Evolutionary conservation across 1,140 invertebrate species (phyloP).

Genomic region (Trypoxylus dichotomus): DNA sequence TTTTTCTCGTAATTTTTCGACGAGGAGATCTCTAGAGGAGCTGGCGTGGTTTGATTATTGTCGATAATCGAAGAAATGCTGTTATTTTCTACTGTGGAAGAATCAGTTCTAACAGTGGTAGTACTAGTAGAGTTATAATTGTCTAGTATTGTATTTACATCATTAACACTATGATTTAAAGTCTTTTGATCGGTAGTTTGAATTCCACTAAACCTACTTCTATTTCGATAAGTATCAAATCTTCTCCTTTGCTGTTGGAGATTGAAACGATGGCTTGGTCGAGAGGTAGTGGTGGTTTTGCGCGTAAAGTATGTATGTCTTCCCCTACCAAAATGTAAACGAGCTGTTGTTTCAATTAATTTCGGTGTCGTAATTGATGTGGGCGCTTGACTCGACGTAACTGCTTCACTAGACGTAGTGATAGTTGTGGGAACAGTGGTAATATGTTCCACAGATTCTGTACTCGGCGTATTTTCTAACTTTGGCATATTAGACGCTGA

Average conservation of each 20-base stretch:
- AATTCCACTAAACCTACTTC: background rate
- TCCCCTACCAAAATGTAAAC: background rate
- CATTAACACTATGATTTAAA: background rate
- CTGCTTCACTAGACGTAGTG: constrained; percentile 8
- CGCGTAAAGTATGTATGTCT: background rate
- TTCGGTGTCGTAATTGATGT: constrained; percentile 11
- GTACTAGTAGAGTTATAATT: background rate
- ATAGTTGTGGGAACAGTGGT: constrained; percentile 10
- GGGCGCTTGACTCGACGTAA: background rate
- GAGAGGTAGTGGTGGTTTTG: background rate
- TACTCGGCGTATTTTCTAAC: constrained; percentile 21
- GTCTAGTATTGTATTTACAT: background rate
- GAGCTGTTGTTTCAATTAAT: constrained; percentile 14
- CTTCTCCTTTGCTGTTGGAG: background rate
- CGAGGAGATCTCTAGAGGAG: background rate
- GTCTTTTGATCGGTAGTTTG: background rate
- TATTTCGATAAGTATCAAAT: background rate
- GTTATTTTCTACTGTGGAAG: background rate
- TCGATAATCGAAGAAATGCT: background rate
- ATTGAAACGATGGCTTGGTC: background rate
- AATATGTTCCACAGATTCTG: constrained; percentile 20
- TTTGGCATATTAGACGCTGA: background rate
- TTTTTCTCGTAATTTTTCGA: background rate
- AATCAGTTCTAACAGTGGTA: background rate
- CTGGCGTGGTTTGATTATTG: background rate